Evolutionary conservation across 1,140 invertebrate species (phyloP), one percentile per base, ranked within the genome.

Genomic region (Brachionus manjavacas): DNA sequence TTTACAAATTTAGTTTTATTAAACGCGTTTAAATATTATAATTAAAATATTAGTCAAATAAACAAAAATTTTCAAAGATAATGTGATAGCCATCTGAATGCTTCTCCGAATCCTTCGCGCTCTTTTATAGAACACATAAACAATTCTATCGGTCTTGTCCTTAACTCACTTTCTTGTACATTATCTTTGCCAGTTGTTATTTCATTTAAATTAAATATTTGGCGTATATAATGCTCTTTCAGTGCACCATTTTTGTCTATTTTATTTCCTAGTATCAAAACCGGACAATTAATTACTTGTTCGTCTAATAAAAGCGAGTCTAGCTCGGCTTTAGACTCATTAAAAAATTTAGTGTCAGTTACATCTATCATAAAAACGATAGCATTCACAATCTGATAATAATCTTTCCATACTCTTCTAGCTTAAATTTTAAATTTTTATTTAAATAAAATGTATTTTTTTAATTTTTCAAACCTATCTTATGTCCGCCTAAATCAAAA

Each of bases 81-180:
- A 91, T 98, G 95, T 87, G 96, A 95, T 88, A 99, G 92, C 98
- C 98, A 99, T 89, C 97, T 94, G 92, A 99, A 99, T 86, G 96
- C 98, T 91, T 99, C 97, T 83, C 98, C 98, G 90, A 99, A 99
- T 84, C 98, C 98, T 92, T 99, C 96, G 89, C 96, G 93, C 91
- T 98, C 98, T 87, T 99, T 92, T 86, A 99, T 96, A 86, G 96
- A 98, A 91, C 97, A 99, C 98, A 99, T 99, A 91, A 98, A 99
- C 86, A 99, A 91, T 92, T 99, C 98, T 89, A 99, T 91, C 85
- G 98, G 98, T 90, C 98, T 94, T 64, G 94, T 94, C 52, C 94
- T 93, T 87, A 98, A 91, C 88, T 97, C 96, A 86, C 92, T 92
- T 86, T 95, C 91, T 70, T 95, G 91, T 85, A 96, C 93, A 91